Percentiles rank a stretch among this genome's conserved stretches.
phyloP scores from a whole-genome alignment of 2,113 vertebrate species.

The Montifringilla adamsi region DNA sequence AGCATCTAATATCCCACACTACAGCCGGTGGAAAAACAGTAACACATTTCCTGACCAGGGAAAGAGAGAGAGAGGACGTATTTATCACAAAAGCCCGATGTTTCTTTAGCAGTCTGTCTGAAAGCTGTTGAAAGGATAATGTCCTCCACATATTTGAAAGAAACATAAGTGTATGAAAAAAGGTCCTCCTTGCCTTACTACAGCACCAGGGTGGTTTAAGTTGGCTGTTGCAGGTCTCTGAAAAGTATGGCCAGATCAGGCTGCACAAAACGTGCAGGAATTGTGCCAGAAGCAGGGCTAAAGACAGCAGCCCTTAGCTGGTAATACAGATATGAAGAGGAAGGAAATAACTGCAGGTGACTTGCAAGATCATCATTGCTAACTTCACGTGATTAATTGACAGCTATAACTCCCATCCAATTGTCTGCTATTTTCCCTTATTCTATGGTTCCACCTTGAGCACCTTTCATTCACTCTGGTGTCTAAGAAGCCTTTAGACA shows the following conservation, averaged over 20 bases:
- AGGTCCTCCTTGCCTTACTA: neutral
- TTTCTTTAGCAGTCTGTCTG: neutral
- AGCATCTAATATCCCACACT: conserved; percentile 21
- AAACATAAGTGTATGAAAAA: neutral
- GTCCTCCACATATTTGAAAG: neutral
- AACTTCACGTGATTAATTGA: neutral
- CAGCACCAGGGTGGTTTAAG: neutral
- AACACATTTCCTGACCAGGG: neutral
- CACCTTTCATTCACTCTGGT: neutral
- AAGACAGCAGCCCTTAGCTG: neutral
- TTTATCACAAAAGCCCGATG: neutral
- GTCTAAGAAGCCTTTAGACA: conserved; percentile 9
- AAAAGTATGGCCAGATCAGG: neutral
- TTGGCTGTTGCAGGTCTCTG: neutral
- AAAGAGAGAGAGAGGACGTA: neutral
- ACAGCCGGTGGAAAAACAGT: neutral
- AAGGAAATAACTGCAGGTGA: neutral
- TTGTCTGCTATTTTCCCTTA: neutral
- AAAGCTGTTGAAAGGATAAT: conserved; percentile 35
- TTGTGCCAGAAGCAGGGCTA: neutral
- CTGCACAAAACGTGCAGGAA: neutral
- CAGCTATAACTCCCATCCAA: neutral
- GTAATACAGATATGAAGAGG: neutral
- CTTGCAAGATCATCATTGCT: neutral
- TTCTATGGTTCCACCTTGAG: neutral